A percentile compares a stretch with the other conserved stretches of the same genome.
phyloP scores from a whole-genome alignment of 2,797 vertebrate genomes.

The Numenius phaeopus region DNA sequence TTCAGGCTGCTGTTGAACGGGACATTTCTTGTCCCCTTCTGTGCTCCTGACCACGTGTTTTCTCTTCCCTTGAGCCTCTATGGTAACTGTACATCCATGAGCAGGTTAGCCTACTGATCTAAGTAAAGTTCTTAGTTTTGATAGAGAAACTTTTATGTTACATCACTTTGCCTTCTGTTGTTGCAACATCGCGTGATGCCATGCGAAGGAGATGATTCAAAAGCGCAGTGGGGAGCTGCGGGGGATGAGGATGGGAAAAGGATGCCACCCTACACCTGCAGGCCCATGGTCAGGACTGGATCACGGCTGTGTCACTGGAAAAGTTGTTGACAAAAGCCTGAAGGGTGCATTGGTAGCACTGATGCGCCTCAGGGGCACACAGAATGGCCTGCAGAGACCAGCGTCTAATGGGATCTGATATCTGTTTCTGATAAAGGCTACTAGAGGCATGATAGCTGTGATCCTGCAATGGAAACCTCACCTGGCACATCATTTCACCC shows the following conservation, averaged over 20 bases:
- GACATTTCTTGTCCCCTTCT: not conserved
- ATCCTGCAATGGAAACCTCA: not conserved
- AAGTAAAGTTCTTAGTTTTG: not conserved
- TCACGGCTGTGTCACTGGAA: not conserved
- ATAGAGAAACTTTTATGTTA: not conserved
- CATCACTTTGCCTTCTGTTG: not conserved
- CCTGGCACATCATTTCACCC: not conserved
- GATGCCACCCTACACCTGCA: not conserved
- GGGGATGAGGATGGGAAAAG: not conserved
- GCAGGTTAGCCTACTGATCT: not conserved
- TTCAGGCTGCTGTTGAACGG: not conserved
- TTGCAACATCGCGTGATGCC: not conserved
- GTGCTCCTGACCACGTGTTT: not conserved
- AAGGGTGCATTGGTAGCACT: not conserved
- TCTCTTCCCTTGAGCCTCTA: not conserved
- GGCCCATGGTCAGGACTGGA: not conserved
- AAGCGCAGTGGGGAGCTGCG: not conserved
- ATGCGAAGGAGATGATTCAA: not conserved
- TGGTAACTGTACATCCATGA: not conserved
- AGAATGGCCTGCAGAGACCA: rapidly evolving
- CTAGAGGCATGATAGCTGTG: not conserved
- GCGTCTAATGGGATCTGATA: not conserved
- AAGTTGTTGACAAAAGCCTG: not conserved
- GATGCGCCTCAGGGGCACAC: rapidly evolving
- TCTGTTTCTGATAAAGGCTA: not conserved